Evolutionary conservation across 2,888 invertebrate genomes (phyloP).

Genomic region (Polydrusus pterygomalis): DNA sequence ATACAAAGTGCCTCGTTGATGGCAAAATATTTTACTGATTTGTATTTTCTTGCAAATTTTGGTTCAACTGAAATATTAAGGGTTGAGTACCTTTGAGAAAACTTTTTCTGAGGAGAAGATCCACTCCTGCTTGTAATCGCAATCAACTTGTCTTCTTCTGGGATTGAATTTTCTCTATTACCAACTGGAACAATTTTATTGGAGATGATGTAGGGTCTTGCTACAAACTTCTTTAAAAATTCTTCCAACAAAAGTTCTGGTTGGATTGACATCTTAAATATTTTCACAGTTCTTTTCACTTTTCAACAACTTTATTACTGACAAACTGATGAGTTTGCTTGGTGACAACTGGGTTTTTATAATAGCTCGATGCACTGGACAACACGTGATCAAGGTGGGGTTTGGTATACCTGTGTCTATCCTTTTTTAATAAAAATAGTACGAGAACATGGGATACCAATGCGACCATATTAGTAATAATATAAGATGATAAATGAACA

Average conservation of each 20-base stretch:
- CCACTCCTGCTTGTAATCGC: background rate
- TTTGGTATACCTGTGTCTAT: background rate
- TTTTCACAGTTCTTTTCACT: background rate
- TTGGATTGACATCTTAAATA: background rate
- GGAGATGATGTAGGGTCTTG: background rate
- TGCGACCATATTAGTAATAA: background rate
- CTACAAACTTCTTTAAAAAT: background rate
- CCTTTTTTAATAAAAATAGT: slow-evolving; percentile 14
- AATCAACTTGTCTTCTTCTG: background rate
- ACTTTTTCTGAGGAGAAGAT: background rate
- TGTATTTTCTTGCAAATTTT: background rate
- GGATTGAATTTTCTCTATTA: background rate
- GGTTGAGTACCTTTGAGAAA: background rate
- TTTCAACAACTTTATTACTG: background rate
- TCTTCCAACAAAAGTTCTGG: background rate
- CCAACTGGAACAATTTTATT: background rate
- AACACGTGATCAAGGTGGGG: slow-evolving; percentile 8
- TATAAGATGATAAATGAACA: background rate
- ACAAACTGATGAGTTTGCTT: background rate
- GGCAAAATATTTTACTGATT: background rate
- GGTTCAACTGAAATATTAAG: background rate
- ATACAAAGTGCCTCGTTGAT: background rate
- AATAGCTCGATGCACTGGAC: background rate
- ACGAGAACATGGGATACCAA: background rate
- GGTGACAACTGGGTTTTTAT: background rate